Evolutionary conservation across 1,140 invertebrate genomes (phyloP).

Genomic region (Aricia agestis): DNA sequence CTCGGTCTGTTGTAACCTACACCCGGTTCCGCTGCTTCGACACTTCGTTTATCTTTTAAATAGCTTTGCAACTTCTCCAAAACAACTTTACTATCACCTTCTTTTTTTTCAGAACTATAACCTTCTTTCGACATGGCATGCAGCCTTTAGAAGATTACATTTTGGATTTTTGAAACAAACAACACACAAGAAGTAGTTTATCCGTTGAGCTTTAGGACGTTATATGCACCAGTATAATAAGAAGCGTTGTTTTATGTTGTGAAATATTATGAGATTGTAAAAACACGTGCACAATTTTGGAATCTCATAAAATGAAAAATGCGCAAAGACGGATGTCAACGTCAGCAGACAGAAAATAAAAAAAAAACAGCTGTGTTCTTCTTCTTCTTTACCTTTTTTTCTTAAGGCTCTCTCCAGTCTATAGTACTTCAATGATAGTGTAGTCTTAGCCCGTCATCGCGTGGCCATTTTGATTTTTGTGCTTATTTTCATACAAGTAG

Average conservation of each 20-base stretch:
- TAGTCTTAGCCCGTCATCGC: no score
- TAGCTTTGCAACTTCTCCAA: slow-evolving; percentile 69
- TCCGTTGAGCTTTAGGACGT: neutral
- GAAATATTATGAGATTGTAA: slow-evolving; percentile 9
- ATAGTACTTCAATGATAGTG: no score
- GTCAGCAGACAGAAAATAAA: neutral
- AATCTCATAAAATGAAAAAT: slow-evolving; percentile 17
- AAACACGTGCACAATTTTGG: slow-evolving; percentile 36
- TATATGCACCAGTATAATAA: neutral
- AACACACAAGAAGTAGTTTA: neutral
- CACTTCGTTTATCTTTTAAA: slow-evolving; percentile 69
- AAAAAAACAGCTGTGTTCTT: slow-evolving; percentile 3
- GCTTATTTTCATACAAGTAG: no score
- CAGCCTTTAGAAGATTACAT: slow-evolving; percentile 36
- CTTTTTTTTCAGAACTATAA: slow-evolving; percentile 69
- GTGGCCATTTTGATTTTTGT: no score
- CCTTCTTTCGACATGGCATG: slow-evolving; percentile 69
- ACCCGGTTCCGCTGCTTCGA: slow-evolving; percentile 46
- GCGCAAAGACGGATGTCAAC: neutral
- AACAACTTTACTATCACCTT: slow-evolving; percentile 68
- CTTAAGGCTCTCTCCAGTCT: no score
- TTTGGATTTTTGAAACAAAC: neutral
- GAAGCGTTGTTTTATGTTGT: neutral
- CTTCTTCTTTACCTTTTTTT: no score
- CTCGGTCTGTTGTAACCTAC: slow-evolving; percentile 53